These are phyloP conservation scores for Eupeodes corollae DNA, from an alignment of 1,140 invertebrate species.

Conservation along the genomic window DNA sequence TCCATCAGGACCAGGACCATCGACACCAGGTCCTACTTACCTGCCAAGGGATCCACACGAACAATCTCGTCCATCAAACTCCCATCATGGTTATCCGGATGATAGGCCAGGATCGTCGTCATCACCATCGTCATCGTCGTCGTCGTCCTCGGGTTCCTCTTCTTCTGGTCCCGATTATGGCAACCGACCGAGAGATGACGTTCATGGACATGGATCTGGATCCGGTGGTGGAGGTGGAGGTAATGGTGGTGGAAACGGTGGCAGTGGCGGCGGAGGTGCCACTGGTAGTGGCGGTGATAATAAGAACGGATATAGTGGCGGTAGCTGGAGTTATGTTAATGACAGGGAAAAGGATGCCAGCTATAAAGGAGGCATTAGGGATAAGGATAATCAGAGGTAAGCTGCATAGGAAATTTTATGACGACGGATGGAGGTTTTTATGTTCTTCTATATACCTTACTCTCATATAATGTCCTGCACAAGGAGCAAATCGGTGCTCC, in stretches of 20 bases:
- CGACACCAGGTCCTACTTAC: not conserved
- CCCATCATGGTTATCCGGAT: too few relatives aligned
- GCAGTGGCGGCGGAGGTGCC: slow-evolving; percentile 1
- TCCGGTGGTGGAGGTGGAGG: slow-evolving; percentile 4
- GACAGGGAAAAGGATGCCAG: slow-evolving; percentile 1
- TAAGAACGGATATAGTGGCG: slow-evolving; percentile 9
- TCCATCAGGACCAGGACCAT: not conserved
- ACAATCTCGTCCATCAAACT: too few relatives aligned
- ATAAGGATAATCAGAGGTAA: slow-evolving; percentile 34
- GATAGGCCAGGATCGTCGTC: not conserved
- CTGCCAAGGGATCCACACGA: not conserved
- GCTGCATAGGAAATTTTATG: slow-evolving; percentile 18
- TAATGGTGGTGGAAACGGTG: slow-evolving; percentile 3
- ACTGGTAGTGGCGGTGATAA: slow-evolving; percentile 2
- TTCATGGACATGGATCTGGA: not conserved
- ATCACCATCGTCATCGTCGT: not conserved
- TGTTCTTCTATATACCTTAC: not conserved
- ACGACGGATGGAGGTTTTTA: not conserved
- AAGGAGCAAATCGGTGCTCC: too few relatives aligned
- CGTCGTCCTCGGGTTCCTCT: not conserved
- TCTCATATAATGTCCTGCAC: too few relatives aligned
- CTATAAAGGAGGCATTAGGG: slow-evolving; percentile 4
- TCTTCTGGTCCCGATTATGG: not conserved
- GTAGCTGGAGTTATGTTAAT: slow-evolving; percentile 5
- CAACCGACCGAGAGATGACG: slow-evolving; percentile 7